These are phyloP conservation scores for Frieseomelitta varia DNA, from an alignment of 1,140 invertebrate genomes.

Conservation along the genomic window DNA sequence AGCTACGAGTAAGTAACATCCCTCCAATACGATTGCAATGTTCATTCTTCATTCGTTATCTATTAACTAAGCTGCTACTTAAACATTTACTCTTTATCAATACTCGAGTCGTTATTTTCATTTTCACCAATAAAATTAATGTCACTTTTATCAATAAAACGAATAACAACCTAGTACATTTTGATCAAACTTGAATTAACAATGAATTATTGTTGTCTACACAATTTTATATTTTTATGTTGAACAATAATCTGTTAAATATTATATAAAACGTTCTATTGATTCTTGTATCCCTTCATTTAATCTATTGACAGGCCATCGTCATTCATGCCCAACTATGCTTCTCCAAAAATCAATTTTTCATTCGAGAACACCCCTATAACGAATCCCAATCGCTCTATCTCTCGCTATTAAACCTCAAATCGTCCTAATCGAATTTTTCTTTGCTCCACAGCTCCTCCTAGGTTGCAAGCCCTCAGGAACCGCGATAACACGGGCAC, in stretches of 20 bases:
- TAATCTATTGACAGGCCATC: no score
- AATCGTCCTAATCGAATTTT: not conserved
- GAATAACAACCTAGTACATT: not conserved
- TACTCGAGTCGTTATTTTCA: no score
- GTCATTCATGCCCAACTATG: no score
- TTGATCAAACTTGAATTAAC: not conserved
- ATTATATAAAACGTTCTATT: no score
- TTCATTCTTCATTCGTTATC: not conserved
- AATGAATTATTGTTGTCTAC: no score
- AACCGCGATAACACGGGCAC: conserved; percentile 84
- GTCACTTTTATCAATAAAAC: not conserved
- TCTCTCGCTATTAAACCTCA: not conserved
- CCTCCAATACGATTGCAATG: no score
- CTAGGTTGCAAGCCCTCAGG: conserved; percentile 86
- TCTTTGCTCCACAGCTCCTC: conserved; percentile 84
- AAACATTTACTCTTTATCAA: not conserved
- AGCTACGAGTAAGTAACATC: not conserved
- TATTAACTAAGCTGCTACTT: no score
- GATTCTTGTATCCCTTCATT: no score
- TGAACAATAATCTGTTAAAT: no score
- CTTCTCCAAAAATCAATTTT: no score
- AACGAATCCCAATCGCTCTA: not conserved
- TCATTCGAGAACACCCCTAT: no score
- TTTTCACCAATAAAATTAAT: not conserved
- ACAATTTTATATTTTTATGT: no score